These are phyloP conservation scores for Actias luna DNA, from an alignment of 2,888 invertebrate genomes.

Conservation along the genomic window DNA sequence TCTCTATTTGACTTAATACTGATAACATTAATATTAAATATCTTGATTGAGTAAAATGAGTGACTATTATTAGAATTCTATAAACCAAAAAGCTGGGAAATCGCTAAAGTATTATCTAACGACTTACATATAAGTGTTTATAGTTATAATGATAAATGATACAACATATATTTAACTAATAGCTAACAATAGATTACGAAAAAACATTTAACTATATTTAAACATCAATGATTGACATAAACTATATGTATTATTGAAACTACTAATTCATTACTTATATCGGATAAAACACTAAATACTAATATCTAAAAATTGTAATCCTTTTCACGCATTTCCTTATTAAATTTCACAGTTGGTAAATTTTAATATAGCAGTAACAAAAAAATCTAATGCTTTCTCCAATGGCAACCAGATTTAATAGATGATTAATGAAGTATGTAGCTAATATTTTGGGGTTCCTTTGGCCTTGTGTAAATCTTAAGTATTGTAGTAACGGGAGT, in stretches of 20 bases:
- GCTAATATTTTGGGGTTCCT: constrained; percentile 12
- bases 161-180: constrained; percentile 9
- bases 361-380: neutral
- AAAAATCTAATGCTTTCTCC: neutral
- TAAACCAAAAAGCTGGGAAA: neutral
- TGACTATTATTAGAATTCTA: neutral
- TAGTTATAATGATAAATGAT: neutral
- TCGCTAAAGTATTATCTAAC: neutral
- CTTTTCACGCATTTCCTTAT: neutral
- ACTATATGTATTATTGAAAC: neutral
- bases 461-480: constrained; percentile 6
- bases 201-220: neutral
- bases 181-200: constrained; percentile 13
- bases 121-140: neutral
- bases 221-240: neutral
- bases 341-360: neutral
- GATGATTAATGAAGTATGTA: neutral
- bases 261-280: neutral
- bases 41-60: neutral
- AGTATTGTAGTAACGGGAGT: constrained; percentile 8
- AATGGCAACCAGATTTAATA: neutral
- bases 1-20: constrained; percentile 2
- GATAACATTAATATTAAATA: constrained; percentile 1
- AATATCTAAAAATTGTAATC: neutral
- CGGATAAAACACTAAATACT: neutral